Conservation (phyloP, 2,888 invertebrate species). For the Melinaea marsaeus region DNA sequence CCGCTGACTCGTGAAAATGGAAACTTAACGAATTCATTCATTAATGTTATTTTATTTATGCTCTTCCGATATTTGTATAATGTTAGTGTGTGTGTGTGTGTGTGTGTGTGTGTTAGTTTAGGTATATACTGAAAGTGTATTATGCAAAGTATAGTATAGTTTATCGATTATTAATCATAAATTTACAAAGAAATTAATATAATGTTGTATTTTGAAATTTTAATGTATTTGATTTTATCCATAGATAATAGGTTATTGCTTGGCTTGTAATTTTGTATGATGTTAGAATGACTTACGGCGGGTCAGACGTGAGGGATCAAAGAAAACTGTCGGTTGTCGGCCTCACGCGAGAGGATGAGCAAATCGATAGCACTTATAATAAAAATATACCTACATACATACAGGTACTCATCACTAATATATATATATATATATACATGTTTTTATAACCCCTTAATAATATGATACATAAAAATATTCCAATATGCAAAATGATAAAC, state of each 20-base stretch:
- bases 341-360: too few species aligned
- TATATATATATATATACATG: too few species aligned
- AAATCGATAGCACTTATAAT: too few species aligned
- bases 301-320: slow-evolving; percentile 28
- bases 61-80: not conserved
- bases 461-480: too few species aligned
- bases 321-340: slow-evolving; percentile 11
- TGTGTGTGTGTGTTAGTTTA: too few species aligned
- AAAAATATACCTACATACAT: too few species aligned
- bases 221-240: slow-evolving; percentile 20
- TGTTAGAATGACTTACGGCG: slow-evolving; percentile 20
- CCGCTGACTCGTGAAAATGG: slow-evolving; percentile 28
- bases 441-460: too few species aligned
- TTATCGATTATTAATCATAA: too few species aligned
- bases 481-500: too few species aligned
- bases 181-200: not conserved
- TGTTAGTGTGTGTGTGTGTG: too few species aligned
- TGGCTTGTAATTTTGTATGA: slow-evolving; percentile 27
- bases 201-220: slow-evolving; percentile 2
- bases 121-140: not conserved
- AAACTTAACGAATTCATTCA: slow-evolving; percentile 25
- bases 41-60: not conserved
- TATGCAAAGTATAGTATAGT: not conserved
- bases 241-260: slow-evolving; percentile 24
- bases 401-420: too few species aligned